A percentile compares a stretch with the other conserved stretches of the same genome.
Conservation (phyloP, 2,113 vertebrate genomes). For the Arothron firmamentum region DNA sequence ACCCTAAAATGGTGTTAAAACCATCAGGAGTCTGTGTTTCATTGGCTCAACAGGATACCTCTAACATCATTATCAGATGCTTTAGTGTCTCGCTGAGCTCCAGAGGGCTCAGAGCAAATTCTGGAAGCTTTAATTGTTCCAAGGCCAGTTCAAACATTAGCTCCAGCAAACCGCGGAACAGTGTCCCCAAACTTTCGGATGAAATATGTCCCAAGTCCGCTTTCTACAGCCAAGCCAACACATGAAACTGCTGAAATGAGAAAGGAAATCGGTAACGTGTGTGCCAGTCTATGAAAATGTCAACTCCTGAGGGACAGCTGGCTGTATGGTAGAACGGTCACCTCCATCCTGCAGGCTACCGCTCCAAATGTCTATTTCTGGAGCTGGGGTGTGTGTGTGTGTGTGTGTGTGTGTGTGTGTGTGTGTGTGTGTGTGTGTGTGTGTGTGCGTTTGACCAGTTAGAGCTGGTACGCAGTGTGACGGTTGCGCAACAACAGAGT, state of each 20-base stretch:
- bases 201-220: too few species aligned
- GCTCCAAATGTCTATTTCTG: slow-evolving; percentile 47
- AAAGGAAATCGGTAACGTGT: slow-evolving; percentile 3
- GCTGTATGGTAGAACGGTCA: slow-evolving; percentile 42
- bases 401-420: slow-evolving; percentile 11
- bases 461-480: slow-evolving; percentile 25
- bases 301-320: slow-evolving; percentile 52
- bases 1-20: too few species aligned
- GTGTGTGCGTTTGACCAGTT: slow-evolving; percentile 31
- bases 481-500: slow-evolving; percentile 27
- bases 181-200: too few species aligned
- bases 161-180: too few species aligned
- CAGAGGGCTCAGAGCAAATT: too few species aligned
- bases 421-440: slow-evolving; percentile 18
- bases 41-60: too few species aligned
- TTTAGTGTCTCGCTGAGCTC: too few species aligned
- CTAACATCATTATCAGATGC: too few species aligned
- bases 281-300: slow-evolving; percentile 35
- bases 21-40: too few species aligned
- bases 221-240: too few species aligned
- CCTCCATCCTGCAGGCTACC: slow-evolving; percentile 41
- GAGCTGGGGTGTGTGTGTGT: slow-evolving; percentile 9
- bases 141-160: too few species aligned
- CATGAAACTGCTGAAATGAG: not conserved
- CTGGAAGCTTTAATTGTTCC: too few species aligned